Conservation (phyloP, 2,113 vertebrate species). For the Brachirus orientalis region DNA sequence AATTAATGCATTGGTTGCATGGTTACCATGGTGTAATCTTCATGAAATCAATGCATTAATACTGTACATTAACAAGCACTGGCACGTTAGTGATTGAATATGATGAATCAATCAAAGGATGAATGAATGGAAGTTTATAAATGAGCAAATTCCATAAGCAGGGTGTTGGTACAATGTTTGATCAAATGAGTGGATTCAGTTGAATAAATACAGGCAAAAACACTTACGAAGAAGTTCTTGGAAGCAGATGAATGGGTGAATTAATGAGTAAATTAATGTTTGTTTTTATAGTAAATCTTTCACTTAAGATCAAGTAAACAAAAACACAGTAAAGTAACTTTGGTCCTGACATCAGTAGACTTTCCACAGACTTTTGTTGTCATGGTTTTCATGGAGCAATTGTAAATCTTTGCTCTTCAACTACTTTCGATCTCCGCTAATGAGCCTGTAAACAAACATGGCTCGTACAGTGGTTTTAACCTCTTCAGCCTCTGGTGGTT, state of each 20-base stretch:
- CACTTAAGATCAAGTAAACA: conserved; percentile 4
- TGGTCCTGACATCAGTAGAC: neutral
- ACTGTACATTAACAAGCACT: too few relatives aligned
- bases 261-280: neutral
- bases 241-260: neutral
- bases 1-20: neutral
- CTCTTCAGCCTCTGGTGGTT: neutral
- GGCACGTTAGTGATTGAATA: too few relatives aligned
- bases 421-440: too few relatives aligned
- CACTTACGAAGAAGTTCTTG: too few relatives aligned
- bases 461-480: neutral
- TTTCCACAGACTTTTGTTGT: neutral
- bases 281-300: neutral
- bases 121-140: too few relatives aligned
- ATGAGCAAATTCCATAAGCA: too few relatives aligned
- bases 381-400: neutral
- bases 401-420: neutral
- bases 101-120: too few relatives aligned
- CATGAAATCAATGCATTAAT: too few relatives aligned
- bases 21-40: too few relatives aligned
- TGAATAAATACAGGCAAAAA: too few relatives aligned
- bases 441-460: conserved; percentile 3
- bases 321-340: neutral
- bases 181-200: too few relatives aligned
- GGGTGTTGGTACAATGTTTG: too few relatives aligned